Evolutionary conservation across 2,113 vertebrate genomes (phyloP).

Genomic region (Aplodontia rufa): DNA sequence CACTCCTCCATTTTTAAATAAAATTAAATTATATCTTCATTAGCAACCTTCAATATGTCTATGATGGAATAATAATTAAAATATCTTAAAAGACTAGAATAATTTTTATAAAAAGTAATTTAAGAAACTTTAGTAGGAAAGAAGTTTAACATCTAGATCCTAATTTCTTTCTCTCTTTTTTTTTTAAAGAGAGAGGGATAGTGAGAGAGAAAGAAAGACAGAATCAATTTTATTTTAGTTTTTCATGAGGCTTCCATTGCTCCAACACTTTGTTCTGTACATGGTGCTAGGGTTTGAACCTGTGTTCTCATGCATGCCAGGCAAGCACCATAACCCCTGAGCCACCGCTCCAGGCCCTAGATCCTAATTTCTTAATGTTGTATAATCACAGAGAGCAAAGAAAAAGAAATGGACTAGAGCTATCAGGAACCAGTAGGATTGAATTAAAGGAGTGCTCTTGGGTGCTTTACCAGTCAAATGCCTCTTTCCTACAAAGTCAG

Average conservation of each 20-base stretch:
- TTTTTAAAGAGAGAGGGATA: too few relatives aligned
- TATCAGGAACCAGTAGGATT: neutral
- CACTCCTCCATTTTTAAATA: too few relatives aligned
- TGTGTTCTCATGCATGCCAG: too few relatives aligned
- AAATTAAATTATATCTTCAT: neutral
- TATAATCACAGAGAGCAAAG: neutral
- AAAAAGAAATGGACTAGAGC: neutral
- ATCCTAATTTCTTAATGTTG: neutral
- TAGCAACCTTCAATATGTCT: neutral
- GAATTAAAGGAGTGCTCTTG: neutral
- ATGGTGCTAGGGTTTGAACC: too few relatives aligned
- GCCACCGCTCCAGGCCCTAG: too few relatives aligned
- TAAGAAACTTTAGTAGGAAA: neutral
- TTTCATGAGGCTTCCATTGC: too few relatives aligned
- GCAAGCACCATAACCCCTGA: too few relatives aligned
- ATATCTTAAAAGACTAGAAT: neutral
- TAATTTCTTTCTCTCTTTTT: too few relatives aligned
- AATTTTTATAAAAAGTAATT: constrained; percentile 8
- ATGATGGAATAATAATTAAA: neutral
- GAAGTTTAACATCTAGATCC: neutral
- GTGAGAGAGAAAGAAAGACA: too few relatives aligned
- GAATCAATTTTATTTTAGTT: too few relatives aligned
- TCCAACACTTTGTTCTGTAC: too few relatives aligned
- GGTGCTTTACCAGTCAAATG: neutral
- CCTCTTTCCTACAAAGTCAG: neutral